Base-by-base conservation (phyloP, 2,113 vertebrate genomes). In the Enhydra lutris region DNA sequence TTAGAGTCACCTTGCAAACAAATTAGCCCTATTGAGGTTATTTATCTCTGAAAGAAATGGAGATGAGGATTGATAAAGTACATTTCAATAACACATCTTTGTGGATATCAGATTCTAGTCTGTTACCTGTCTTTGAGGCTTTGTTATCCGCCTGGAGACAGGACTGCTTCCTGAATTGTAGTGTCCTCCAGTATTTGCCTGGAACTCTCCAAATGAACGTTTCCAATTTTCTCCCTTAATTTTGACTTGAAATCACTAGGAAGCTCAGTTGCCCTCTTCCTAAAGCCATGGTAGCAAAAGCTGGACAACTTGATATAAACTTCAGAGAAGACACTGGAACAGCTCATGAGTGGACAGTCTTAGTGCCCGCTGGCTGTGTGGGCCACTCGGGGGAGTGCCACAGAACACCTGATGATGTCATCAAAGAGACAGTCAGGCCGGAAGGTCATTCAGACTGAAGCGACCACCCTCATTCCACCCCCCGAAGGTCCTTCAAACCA, bases 281-380 rank as follows among this genome's bases (percentile, higher is more conserved):
- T 31, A 47, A 47, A 78, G 14, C 42, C 26, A 3, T 31, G 42
- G 24, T 14, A 15, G 26, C 73, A 4, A 47, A 76, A 47, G 6
- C 42, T 73, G 36, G 36, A 74, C 42, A 31, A 26, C 7, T 29
- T 47, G 42, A 47, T 78, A 47, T 4, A 0, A 78, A 78, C 74
- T 47, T 78, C 42, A 45, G 26, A 31, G 26, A 31, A 47, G 42
- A 18, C 14, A 45, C 42, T 42, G 3, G 7, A 47, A 29, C 42
- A 24, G 36, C 39, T 42, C 39, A 31, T 1, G 15, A 18, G 74
- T 78, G 42, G 74, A 31, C 42, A 31, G 26, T 18, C 42, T 47
- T 15, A 1, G 15, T 47, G 7, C 26, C 15, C 4, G 7, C 29
- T 6, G 42, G 7, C 42, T 29, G 15, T 9, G 7, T 0, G 4